Conservation (phyloP, 2,888 invertebrate genomes). For the Microctonus brassicae region DNA sequence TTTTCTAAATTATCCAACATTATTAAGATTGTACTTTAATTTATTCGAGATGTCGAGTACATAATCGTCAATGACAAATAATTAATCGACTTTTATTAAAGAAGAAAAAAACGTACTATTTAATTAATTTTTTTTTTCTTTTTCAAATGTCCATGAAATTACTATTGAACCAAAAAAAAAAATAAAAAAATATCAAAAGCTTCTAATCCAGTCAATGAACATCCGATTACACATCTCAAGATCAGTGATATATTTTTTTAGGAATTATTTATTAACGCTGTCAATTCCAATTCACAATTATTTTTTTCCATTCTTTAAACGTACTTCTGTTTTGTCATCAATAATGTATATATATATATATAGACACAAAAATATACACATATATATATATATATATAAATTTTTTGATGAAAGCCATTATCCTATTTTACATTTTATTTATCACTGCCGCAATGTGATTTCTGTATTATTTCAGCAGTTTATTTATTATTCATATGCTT, state of each 20-base stretch:
- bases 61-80: neutral
- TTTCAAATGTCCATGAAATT: no score
- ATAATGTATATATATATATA: constrained; percentile 19
- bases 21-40: constrained; percentile 20
- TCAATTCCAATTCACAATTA: constrained; percentile 64
- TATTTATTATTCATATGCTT: constrained; percentile 44
- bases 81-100: neutral
- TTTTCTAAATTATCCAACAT: neutral
- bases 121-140: no score
- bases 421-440: constrained; percentile 35
- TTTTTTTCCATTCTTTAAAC: constrained; percentile 40
- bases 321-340: constrained; percentile 38
- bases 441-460: constrained; percentile 50
- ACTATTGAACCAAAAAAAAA: neutral
- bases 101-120: constrained; percentile 10
- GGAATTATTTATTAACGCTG: constrained; percentile 66
- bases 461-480: constrained; percentile 47
- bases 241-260: constrained; percentile 68
- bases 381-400: constrained; percentile 26
- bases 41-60: constrained; percentile 25
- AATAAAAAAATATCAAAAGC: neutral
- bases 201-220: constrained; percentile 47
- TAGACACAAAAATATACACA: neutral
- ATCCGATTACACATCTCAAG: constrained; percentile 56
- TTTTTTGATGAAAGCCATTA: constrained; percentile 35